These are phyloP conservation scores for Plestiodon gilberti DNA, from an alignment of 2,113 vertebrate species.

Conservation along the genomic window DNA sequence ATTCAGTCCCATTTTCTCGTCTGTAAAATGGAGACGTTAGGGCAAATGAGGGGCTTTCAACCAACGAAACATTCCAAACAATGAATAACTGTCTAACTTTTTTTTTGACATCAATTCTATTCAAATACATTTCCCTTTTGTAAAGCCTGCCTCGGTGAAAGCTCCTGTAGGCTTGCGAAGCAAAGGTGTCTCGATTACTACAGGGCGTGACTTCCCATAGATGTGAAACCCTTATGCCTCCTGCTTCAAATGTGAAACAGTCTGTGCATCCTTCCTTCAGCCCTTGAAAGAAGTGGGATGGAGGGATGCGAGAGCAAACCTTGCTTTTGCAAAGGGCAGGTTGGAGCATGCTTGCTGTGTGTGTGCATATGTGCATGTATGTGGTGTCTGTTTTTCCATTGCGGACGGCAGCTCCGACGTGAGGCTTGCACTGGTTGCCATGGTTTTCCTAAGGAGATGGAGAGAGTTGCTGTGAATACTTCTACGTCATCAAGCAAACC, in stretches of 20 bases:
- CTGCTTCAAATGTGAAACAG: too few relatives aligned
- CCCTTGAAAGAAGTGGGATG: too few relatives aligned
- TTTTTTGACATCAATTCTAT: not conserved
- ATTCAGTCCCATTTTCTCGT: not conserved
- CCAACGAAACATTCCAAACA: not conserved
- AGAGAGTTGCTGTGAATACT: not conserved
- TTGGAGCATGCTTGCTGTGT: not conserved
- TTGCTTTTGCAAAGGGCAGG: not conserved
- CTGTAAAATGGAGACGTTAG: not conserved
- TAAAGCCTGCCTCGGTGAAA: not conserved
- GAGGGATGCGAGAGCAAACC: not conserved
- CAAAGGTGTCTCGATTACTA: too few relatives aligned
- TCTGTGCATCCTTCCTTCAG: not conserved
- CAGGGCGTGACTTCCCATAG: not conserved
- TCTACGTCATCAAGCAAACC: not conserved
- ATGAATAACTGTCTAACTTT: too few relatives aligned
- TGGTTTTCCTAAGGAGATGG: slow-evolving; percentile 16
- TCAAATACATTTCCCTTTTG: not conserved
- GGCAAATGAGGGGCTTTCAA: not conserved
- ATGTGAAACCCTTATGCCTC: not conserved
- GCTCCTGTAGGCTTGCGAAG: not conserved
- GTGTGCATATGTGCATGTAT: not conserved
- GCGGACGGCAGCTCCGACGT: not conserved
- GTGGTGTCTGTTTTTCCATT: not conserved
- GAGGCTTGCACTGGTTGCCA: slow-evolving; percentile 17